phyloP scores from a whole-genome alignment of 2,113 vertebrate species.

The Burhinus bistriatus region DNA sequence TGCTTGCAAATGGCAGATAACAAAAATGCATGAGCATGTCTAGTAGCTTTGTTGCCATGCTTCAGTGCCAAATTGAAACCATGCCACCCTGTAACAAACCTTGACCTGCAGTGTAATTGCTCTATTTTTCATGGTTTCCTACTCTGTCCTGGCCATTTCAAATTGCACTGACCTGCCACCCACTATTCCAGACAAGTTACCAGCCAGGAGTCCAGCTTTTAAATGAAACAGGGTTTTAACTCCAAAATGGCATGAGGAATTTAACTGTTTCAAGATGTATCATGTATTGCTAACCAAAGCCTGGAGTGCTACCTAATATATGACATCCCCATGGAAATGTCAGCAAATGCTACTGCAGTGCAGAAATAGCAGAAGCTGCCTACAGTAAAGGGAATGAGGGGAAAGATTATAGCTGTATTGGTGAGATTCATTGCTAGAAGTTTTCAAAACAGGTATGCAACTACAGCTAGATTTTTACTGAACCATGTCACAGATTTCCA shows the following conservation, averaged over 20 bases:
- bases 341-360: constrained; percentile 67
- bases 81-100: constrained; percentile 49
- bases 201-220: constrained; percentile 9
- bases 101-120: constrained; percentile 59
- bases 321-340: constrained; percentile 63
- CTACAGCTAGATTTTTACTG: not conserved
- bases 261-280: constrained; percentile 36
- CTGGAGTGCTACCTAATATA: constrained; percentile 63
- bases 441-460: constrained; percentile 12
- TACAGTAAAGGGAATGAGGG: constrained; percentile 6
- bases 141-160: constrained; percentile 30
- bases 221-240: not conserved
- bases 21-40: not conserved
- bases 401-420: not conserved
- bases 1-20: constrained; percentile 5
- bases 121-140: constrained; percentile 59
- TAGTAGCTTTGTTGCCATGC: constrained; percentile 3
- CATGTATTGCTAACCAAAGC: constrained; percentile 14
- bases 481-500: not conserved
- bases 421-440: constrained; percentile 22
- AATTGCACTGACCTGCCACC: constrained; percentile 34
- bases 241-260: not conserved
- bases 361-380: constrained; percentile 50
- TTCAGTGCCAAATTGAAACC: constrained; percentile 55
- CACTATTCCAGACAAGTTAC: constrained; percentile 29